A percentile compares a stretch with the other conserved stretches of the same genome.
Evolutionary conservation across 2,797 vertebrate species (phyloP).

Genomic region (Psittacula derbiana): DNA sequence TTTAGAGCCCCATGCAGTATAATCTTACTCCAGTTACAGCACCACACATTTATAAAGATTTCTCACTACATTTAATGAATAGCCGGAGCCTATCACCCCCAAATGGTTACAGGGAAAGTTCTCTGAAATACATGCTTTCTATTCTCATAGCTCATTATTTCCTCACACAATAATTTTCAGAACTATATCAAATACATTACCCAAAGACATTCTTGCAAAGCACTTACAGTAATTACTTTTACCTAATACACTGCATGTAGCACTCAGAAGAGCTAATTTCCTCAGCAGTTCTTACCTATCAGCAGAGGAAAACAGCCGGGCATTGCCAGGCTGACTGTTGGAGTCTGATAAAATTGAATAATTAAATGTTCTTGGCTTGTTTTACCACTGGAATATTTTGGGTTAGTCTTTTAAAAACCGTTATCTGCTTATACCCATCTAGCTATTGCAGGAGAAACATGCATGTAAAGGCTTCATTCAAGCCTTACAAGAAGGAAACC

Average conservation of each 20-base stretch:
- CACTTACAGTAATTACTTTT: slow-evolving; percentile 60
- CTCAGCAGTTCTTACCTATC: neutral
- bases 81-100: neutral
- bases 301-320: neutral
- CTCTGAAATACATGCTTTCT: neutral
- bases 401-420: neutral
- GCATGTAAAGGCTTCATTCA: neutral
- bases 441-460: neutral
- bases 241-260: neutral
- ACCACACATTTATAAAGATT: neutral
- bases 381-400: neutral
- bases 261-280: slow-evolving; percentile 8
- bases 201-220: slow-evolving; percentile 17
- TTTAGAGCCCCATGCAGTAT: neutral
- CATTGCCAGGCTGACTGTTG: neutral
- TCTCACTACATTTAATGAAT: slow-evolving; percentile 4
- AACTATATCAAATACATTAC: slow-evolving; percentile 14
- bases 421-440: neutral
- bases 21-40: neutral
- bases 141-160: slow-evolving; percentile 38
- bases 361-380: neutral
- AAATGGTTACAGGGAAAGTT: neutral
- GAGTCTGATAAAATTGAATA: neutral
- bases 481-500: neutral
- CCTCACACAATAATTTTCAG: slow-evolving; percentile 20